phyloP scores from a whole-genome alignment of 2,113 vertebrate genomes.

The Grus americana region DNA sequence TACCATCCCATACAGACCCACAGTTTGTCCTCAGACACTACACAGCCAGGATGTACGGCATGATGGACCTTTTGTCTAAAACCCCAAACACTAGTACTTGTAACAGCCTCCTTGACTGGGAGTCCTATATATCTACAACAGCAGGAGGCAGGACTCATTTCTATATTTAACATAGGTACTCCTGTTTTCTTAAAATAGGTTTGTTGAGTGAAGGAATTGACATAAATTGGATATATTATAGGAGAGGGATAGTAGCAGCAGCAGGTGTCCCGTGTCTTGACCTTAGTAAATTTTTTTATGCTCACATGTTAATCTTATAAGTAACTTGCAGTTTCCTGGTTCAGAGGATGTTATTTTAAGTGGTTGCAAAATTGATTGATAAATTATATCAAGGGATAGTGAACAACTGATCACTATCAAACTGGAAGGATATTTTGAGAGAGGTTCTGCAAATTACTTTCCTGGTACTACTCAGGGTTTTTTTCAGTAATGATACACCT shows the following conservation, averaged over 20 bases:
- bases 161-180: not conserved
- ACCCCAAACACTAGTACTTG: not conserved
- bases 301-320: not conserved
- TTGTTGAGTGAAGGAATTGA: not conserved
- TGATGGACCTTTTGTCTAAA: not conserved
- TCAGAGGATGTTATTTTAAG: not conserved
- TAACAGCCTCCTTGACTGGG: not conserved
- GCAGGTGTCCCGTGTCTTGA: not conserved
- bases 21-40: not conserved
- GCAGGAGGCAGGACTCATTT: not conserved
- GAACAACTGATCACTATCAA: not conserved
- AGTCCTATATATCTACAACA: not conserved
- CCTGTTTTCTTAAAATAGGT: not conserved
- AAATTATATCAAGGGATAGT: not conserved
- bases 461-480: not conserved
- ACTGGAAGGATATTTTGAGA: not conserved
- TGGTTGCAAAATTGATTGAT: not conserved
- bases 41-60: not conserved
- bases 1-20: not conserved
- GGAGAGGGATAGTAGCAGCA: not conserved
- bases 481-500: not conserved
- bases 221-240: not conserved
- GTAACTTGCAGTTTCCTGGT: not conserved
- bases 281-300: not conserved
- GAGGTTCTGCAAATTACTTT: not conserved